These are phyloP conservation scores for Probaryconus sp. DNA, from an alignment of 1,140 invertebrate genomes.

Conservation along the genomic window DNA sequence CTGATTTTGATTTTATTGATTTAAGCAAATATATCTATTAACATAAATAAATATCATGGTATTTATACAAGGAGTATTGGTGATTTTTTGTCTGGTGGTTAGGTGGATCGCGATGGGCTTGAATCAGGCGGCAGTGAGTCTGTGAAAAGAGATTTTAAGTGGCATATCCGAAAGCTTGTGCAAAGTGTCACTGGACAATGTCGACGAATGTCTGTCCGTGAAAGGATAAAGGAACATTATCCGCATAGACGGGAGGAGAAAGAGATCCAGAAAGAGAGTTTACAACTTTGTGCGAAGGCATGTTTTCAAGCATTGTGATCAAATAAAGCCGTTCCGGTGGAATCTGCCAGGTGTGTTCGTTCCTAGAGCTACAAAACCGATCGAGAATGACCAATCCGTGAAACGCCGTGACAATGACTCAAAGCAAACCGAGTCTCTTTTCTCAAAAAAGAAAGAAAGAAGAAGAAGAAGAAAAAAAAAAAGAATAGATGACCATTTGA, in stretches of 20 bases:
- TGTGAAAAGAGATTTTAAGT: conserved; percentile 35
- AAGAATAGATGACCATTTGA: conserved; percentile 48
- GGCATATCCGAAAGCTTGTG: conserved; percentile 55
- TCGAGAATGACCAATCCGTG: conserved; percentile 56
- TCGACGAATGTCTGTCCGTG: conserved; percentile 64
- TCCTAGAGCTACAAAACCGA: conserved; percentile 55
- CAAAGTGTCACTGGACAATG: conserved; percentile 65
- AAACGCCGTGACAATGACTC: conserved; percentile 56
- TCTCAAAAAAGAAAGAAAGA: no score
- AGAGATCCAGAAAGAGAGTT: conserved; percentile 61
- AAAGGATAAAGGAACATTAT: conserved; percentile 71
- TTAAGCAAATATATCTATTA: no score
- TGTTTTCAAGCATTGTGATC: conserved; percentile 69
- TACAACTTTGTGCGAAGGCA: conserved; percentile 68
- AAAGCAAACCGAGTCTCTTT: conserved; percentile 64
- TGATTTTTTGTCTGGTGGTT: no score
- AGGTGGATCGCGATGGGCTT: no score
- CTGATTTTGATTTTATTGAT: no score
- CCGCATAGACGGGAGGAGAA: conserved; percentile 60
- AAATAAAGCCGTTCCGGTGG: conserved; percentile 66
- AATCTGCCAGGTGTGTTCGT: conserved; percentile 66
- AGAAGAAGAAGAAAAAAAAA: no score
- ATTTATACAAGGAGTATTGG: no score
- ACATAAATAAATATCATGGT: no score
- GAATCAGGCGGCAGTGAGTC: conserved; percentile 6